Conservation (phyloP, 30 jellyfish, hydroid and myxozoan species). For the Rhopilema esculentum region DNA sequence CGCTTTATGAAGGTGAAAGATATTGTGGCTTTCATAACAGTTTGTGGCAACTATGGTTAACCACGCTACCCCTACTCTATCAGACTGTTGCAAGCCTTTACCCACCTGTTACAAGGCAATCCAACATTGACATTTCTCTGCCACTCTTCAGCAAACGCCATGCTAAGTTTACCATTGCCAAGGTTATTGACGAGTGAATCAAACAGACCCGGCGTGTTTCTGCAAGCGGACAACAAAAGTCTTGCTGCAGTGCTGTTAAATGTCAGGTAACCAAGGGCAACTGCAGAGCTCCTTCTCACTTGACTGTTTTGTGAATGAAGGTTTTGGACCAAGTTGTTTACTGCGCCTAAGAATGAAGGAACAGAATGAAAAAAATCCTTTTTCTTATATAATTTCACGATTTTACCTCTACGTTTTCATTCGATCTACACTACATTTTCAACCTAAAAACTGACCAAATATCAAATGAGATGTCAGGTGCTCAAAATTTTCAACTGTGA, state of each 20-base stretch:
- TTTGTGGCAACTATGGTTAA: too few relatives aligned
- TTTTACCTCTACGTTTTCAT: too few relatives aligned
- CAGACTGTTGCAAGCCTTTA: too few relatives aligned
- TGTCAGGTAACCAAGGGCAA: constrained; percentile 80
- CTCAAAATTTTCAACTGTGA: too few relatives aligned
- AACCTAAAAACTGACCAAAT: too few relatives aligned
- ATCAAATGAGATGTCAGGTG: too few relatives aligned
- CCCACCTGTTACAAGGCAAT: constrained; percentile 74
- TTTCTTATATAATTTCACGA: too few relatives aligned
- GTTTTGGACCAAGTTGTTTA: constrained; percentile 54
- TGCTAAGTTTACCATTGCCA: constrained; percentile 69
- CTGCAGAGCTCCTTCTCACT: constrained; percentile 75
- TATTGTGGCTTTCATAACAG: too few relatives aligned
- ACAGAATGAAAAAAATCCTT: neutral
- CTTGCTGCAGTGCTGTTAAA: constrained; percentile 81
- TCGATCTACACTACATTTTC: too few relatives aligned
- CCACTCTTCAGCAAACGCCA: constrained; percentile 82
- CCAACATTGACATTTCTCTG: constrained; percentile 65
- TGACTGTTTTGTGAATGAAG: constrained; percentile 52
- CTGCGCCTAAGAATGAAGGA: constrained; percentile 57
- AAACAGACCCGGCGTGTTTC: constrained; percentile 62
- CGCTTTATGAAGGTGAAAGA: too few relatives aligned
- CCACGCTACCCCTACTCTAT: too few relatives aligned
- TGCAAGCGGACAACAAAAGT: constrained; percentile 68
- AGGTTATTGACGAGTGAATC: constrained; percentile 58